Evolutionary conservation across 2,888 invertebrate species (phyloP).

Genomic region (Keiferia lycopersicella): DNA sequence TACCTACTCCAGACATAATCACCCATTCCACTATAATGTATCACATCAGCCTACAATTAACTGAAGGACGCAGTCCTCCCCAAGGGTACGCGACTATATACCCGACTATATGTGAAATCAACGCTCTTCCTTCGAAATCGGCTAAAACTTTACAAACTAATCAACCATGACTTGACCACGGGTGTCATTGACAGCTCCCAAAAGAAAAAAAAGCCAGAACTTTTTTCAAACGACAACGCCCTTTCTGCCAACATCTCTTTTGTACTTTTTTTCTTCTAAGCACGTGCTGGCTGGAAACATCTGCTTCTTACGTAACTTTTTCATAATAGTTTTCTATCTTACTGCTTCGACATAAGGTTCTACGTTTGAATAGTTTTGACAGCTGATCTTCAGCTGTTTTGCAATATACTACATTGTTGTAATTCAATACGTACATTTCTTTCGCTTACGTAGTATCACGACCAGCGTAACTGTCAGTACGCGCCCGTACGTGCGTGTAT

Average conservation of each 20-base stretch:
- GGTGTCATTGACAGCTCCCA: not conserved
- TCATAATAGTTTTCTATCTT: not conserved
- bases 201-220: not conserved
- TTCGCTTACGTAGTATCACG: no score
- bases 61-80: no score
- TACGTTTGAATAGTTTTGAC: conserved; percentile 5
- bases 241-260: conserved; percentile 19
- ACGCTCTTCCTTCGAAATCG: not conserved
- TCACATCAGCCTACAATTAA: no score
- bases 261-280: conserved; percentile 20
- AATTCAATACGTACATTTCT: conserved; percentile 17
- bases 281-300: conserved; percentile 24
- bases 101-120: no score
- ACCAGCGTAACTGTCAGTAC: no score
- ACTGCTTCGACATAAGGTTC: not conserved
- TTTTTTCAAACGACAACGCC: conserved; percentile 16
- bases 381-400: conserved; percentile 17
- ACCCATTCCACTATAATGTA: no score
- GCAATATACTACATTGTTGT: not conserved
- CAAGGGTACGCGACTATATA: no score
- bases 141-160: not conserved
- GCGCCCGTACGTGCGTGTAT: no score
- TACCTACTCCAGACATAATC: no score
- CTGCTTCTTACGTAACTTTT: conserved; percentile 19
- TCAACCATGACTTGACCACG: not conserved